These are phyloP conservation scores for Pionites leucogaster DNA, from an alignment of 2,113 vertebrate genomes.

Conservation along the genomic window DNA sequence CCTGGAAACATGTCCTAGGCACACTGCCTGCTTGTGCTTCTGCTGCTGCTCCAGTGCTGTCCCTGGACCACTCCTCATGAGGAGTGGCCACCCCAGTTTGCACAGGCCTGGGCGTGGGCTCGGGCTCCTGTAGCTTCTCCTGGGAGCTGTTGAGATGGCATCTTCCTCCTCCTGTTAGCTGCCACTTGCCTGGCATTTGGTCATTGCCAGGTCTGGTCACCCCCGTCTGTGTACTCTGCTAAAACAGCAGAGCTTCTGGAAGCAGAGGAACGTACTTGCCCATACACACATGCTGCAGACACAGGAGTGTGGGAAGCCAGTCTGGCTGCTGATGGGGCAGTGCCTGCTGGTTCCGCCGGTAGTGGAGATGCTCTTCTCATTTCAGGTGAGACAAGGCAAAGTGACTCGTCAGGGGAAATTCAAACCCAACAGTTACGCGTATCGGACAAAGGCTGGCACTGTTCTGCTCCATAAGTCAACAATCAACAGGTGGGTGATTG, in stretches of 20 bases:
- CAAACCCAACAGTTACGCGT: constrained; percentile 82
- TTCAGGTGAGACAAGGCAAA: constrained; percentile 88
- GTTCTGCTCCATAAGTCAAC: constrained; percentile 93
- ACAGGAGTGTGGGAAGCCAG: background rate
- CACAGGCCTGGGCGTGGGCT: rapidly evolving
- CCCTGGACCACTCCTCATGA: rapidly evolving
- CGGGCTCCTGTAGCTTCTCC: background rate
- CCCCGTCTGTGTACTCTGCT: rapidly evolving
- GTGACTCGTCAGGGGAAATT: constrained; percentile 91
- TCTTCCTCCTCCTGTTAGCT: background rate
- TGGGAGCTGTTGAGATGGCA: background rate
- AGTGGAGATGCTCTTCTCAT: background rate
- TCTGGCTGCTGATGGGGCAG: background rate
- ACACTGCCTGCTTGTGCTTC: background rate
- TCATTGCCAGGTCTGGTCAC: background rate
- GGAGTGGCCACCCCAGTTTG: background rate
- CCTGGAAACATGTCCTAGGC: background rate
- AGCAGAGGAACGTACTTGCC: rapidly evolving
- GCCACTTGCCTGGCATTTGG: rapidly evolving
- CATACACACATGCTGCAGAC: rapidly evolving
- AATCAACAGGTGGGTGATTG: constrained; percentile 85
- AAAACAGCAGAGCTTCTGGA: background rate
- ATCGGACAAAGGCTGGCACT: constrained; percentile 83
- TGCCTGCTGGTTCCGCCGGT: background rate
- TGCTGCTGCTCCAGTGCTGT: background rate